phyloP scores from a whole-genome alignment of 2,113 vertebrate genomes.

The Ondatra zibethicus region DNA sequence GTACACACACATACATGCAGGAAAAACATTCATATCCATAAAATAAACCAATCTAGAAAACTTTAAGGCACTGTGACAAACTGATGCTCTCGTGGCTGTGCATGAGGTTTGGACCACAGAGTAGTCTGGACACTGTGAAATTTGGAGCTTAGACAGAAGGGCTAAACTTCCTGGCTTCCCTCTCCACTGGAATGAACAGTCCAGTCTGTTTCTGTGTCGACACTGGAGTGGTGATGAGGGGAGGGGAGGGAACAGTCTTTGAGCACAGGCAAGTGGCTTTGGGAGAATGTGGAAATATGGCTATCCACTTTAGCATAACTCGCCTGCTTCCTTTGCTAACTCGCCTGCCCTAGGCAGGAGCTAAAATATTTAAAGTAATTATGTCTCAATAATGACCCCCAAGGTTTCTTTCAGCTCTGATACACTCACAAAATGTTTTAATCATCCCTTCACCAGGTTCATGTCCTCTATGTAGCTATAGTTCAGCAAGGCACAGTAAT shows the following conservation, averaged over 20 bases:
- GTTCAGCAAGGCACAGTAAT: neutral
- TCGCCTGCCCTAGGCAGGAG: neutral
- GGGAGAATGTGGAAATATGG: neutral
- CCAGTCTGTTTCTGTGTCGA: neutral
- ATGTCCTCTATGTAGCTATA: neutral
- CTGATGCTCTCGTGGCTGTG: neutral
- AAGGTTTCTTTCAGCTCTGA: neutral
- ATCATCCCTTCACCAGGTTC: neutral
- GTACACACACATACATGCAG: no score
- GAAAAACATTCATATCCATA: neutral
- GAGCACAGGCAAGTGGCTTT: neutral
- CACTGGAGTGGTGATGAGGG: neutral
- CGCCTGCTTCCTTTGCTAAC: neutral
- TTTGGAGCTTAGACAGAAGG: neutral
- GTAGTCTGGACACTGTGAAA: neutral
- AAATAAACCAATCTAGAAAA: neutral
- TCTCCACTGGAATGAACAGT: neutral
- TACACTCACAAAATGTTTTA: neutral
- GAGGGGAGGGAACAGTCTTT: neutral
- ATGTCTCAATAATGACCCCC: neutral
- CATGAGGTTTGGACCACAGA: neutral
- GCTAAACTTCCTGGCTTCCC: no score
- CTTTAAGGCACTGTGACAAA: neutral
- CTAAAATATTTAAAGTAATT: neutral
- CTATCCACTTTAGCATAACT: neutral